Percentiles rank a stretch among this genome's conserved stretches.
Evolutionary conservation across 2,113 vertebrate genomes (phyloP).

Genomic region (Pipa parva): DNA sequence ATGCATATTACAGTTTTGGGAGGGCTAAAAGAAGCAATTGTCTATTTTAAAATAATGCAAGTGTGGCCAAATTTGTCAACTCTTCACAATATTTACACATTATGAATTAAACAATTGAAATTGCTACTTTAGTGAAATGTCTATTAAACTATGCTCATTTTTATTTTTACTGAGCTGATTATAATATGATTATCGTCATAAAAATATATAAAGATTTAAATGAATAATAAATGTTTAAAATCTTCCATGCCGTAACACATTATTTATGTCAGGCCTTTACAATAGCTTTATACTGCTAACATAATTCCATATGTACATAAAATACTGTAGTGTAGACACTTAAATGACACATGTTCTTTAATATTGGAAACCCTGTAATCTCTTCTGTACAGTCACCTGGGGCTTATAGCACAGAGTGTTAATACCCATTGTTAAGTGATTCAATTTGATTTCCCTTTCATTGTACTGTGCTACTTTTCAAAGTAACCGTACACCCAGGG

Average conservation of each 20-base stretch:
- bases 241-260: neutral
- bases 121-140: too few species aligned
- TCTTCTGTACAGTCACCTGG: slow-evolving; percentile 39
- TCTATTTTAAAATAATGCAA: too few species aligned
- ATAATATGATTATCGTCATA: slow-evolving; percentile 17
- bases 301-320: slow-evolving; percentile 33
- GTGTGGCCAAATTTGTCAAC: too few species aligned
- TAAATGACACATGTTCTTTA: slow-evolving; percentile 7
- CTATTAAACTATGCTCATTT: too few species aligned
- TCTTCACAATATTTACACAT: too few species aligned
- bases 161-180: slow-evolving; percentile 8
- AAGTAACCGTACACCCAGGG: slow-evolving; percentile 44
- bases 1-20: too few species aligned
- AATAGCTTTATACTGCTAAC: slow-evolving; percentile 29
- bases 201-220: slow-evolving; percentile 16
- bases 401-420: slow-evolving; percentile 42
- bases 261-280: slow-evolving; percentile 20
- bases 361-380: slow-evolving; percentile 19
- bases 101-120: too few species aligned
- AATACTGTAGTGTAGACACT: neutral
- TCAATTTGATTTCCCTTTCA: slow-evolving; percentile 61
- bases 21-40: too few species aligned
- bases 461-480: slow-evolving; percentile 43
- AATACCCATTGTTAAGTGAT: slow-evolving; percentile 49
- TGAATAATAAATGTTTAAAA: slow-evolving; percentile 1